phyloP scores from a whole-genome alignment of 2,797 vertebrate species.

The Myotis daubentonii region DNA sequence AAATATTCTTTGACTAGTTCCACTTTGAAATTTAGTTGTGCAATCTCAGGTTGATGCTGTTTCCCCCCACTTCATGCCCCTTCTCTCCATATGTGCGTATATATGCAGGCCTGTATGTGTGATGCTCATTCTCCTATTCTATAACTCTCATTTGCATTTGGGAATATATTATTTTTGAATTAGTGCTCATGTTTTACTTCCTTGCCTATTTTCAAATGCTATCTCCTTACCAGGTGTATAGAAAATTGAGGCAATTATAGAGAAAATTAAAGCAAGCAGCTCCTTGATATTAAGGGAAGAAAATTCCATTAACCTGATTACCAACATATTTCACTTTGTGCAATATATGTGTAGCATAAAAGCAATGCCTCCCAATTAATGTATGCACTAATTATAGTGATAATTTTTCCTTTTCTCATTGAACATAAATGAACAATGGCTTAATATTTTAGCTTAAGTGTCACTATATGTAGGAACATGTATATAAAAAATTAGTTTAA shows the following conservation, averaged over 20 bases:
- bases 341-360: constrained; percentile 5
- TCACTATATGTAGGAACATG: not conserved
- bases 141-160: not conserved
- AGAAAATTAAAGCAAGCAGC: constrained; percentile 74
- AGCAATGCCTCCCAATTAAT: constrained; percentile 11
- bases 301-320: constrained; percentile 66
- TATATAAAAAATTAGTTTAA: constrained; percentile 20
- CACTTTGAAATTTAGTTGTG: not conserved
- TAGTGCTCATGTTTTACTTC: constrained; percentile 3
- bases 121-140: not conserved
- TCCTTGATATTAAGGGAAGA: constrained; percentile 66
- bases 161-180: constrained; percentile 43
- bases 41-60: not conserved
- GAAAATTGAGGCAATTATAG: constrained; percentile 72
- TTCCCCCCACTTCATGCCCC: not conserved
- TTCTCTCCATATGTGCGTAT: fast-evolving
- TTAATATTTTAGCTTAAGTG: not conserved
- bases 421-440: not conserved
- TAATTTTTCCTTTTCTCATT: not conserved
- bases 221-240: constrained; percentile 62
- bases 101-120: too few relatives aligned
- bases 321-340: constrained; percentile 33
- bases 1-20: not conserved
- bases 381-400: constrained; percentile 37
- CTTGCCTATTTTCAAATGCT: constrained; percentile 59